Evolutionary conservation across 2,113 vertebrate genomes (phyloP).

Genomic region (Aleadryas rufinucha): DNA sequence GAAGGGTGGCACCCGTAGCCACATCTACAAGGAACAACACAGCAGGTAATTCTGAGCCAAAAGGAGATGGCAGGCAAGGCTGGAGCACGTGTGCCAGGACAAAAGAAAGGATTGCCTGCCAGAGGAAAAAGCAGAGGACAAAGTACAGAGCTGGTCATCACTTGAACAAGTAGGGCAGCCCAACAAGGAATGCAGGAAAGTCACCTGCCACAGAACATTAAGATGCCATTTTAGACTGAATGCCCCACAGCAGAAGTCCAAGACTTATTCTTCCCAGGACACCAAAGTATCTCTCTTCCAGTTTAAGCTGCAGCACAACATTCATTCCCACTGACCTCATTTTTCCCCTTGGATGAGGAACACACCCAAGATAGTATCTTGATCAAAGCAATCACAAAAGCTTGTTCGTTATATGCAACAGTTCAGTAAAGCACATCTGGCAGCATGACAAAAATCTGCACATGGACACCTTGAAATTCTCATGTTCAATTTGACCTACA

Average conservation of each 20-base stretch:
- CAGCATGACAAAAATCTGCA: neutral
- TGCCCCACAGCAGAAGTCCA: neutral
- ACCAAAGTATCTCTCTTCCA: neutral
- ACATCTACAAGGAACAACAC: neutral
- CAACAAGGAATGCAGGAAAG: neutral
- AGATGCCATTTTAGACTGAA: neutral
- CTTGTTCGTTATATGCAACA: neutral
- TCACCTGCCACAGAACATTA: neutral
- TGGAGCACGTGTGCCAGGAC: neutral
- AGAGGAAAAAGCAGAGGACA: neutral
- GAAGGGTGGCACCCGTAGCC: neutral
- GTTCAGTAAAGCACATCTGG: neutral
- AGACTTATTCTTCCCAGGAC: neutral
- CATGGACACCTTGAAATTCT: neutral
- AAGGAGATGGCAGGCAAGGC: neutral
- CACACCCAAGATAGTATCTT: neutral
- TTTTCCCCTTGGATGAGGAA: neutral
- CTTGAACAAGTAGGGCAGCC: neutral
- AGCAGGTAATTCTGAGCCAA: neutral
- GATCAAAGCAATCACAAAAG: neutral
- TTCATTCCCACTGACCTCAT: slow-evolving; percentile 6
- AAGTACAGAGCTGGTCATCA: neutral
- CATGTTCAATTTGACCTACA: neutral
- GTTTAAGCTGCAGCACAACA: neutral
- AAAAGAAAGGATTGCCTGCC: neutral